These are phyloP conservation scores for Philotrypesis tridentata DNA, from an alignment of 1,140 invertebrate genomes.

Conservation along the genomic window DNA sequence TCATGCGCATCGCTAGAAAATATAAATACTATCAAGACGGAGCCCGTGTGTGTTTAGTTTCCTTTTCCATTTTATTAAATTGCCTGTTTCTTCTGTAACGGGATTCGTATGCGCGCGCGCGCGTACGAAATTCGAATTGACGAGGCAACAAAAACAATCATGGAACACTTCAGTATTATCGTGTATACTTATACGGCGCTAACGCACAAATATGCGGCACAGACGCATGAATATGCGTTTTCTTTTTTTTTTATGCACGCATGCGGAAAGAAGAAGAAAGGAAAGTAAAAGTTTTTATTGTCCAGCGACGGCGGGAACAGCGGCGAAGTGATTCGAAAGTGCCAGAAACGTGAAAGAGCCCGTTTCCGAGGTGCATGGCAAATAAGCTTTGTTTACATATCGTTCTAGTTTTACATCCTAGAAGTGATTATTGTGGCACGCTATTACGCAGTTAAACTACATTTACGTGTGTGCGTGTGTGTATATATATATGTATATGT, in stretches of 20 bases:
- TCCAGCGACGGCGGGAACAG: not conserved
- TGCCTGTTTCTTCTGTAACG: not conserved
- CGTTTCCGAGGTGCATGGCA: conserved; percentile 46
- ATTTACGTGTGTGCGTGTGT: conserved; percentile 8
- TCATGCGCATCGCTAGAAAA: not conserved
- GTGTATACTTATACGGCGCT: too few species aligned
- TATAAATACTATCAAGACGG: conserved; percentile 37
- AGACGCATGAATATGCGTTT: not conserved
- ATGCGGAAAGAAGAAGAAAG: not conserved
- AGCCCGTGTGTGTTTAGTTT: conserved; percentile 6
- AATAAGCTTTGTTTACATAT: conserved; percentile 39
- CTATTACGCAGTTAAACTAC: conserved; percentile 13
- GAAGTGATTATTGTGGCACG: not conserved
- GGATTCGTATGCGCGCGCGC: not conserved
- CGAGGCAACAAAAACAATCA: not conserved
- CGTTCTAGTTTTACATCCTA: conserved; percentile 6
- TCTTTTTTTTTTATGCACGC: too few species aligned
- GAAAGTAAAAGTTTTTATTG: not conserved
- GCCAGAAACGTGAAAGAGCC: conserved; percentile 46
- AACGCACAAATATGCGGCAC: not conserved
- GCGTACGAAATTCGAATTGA: not conserved
- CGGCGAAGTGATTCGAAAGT: not conserved
- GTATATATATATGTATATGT: too few species aligned
- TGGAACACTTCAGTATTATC: not conserved
- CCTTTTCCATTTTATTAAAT: not conserved